Evolutionary conservation across 2,888 invertebrate species (phyloP).

Genomic region (Polydrusus tereticollis): DNA sequence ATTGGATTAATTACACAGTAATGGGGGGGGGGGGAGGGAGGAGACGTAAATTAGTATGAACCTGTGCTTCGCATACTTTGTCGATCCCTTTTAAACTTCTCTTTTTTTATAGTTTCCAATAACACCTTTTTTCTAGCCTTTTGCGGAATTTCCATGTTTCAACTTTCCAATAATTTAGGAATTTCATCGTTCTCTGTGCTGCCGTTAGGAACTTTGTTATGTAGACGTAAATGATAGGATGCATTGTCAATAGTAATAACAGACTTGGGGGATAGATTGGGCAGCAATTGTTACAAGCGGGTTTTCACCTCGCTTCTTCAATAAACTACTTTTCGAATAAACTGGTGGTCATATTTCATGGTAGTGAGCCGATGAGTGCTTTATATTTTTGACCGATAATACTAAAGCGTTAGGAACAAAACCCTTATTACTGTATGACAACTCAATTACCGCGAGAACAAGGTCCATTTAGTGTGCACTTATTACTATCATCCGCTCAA

Average conservation of each 20-base stretch:
- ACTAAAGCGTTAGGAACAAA: conserved; percentile 45
- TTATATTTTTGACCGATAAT: conserved; percentile 47
- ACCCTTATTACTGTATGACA: conserved; percentile 47
- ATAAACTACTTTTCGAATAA: conserved; percentile 48
- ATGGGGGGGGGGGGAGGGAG: too few species aligned
- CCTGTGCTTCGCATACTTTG: too few species aligned
- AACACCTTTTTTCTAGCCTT: too few species aligned
- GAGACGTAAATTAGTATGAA: conserved; percentile 39
- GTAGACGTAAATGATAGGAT: conserved; percentile 19
- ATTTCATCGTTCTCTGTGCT: conserved; percentile 19
- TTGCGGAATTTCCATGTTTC: conserved; percentile 12
- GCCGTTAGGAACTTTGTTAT: conserved; percentile 31
- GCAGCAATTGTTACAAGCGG: conserved; percentile 35
- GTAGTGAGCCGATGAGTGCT: conserved; percentile 42
- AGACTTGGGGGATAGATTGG: conserved; percentile 39
- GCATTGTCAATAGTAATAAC: conserved; percentile 50
- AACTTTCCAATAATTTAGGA: conserved; percentile 16
- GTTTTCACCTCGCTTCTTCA: too few species aligned
- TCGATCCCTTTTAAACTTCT: too few species aligned
- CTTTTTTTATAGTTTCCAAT: too few species aligned
- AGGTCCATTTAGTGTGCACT: conserved; percentile 43
- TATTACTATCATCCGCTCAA: conserved; percentile 46
- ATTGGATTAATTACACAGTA: conserved; percentile 44
- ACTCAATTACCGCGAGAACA: too few species aligned
- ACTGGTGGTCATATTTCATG: conserved; percentile 48